These are phyloP conservation scores for Hystrix cristata DNA, from an alignment of 2,113 vertebrate genomes.

Conservation along the genomic window DNA sequence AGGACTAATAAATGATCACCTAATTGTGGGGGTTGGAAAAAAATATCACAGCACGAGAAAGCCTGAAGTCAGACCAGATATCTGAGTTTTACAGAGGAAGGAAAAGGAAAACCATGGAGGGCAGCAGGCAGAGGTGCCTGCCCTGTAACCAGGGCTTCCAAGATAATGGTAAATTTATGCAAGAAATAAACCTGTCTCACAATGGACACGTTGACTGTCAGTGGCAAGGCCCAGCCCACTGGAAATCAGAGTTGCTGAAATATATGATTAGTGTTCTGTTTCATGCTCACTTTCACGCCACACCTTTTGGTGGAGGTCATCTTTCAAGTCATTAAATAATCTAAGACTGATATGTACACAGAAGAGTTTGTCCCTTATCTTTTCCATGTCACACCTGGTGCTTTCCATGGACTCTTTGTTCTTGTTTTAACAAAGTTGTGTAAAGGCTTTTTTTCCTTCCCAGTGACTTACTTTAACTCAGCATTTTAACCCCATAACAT, in stretches of 20 bases:
- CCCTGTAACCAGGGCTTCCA: constrained; percentile 65
- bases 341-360: constrained; percentile 85
- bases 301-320: constrained; percentile 81
- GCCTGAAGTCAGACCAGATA: constrained; percentile 31
- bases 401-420: constrained; percentile 90
- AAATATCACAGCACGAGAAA: constrained; percentile 35
- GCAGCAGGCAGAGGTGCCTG: background rate
- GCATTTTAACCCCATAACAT: constrained; percentile 83
- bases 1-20: constrained; percentile 68
- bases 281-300: constrained; percentile 84
- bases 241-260: constrained; percentile 85
- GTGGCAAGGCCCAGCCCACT: constrained; percentile 80
- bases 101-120: background rate
- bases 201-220: constrained; percentile 85
- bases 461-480: constrained; percentile 79
- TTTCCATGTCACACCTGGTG: constrained; percentile 86
- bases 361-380: constrained; percentile 90
- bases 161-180: constrained; percentile 84
- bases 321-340: constrained; percentile 86
- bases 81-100: background rate
- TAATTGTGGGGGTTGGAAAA: constrained; percentile 46
- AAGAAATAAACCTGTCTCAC: constrained; percentile 87
- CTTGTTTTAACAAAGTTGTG: constrained; percentile 88
- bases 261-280: constrained; percentile 82
- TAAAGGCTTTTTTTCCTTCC: constrained; percentile 75